Evolutionary conservation across 2,888 invertebrate species (phyloP).

Genomic region (Tiliacea aurago): DNA sequence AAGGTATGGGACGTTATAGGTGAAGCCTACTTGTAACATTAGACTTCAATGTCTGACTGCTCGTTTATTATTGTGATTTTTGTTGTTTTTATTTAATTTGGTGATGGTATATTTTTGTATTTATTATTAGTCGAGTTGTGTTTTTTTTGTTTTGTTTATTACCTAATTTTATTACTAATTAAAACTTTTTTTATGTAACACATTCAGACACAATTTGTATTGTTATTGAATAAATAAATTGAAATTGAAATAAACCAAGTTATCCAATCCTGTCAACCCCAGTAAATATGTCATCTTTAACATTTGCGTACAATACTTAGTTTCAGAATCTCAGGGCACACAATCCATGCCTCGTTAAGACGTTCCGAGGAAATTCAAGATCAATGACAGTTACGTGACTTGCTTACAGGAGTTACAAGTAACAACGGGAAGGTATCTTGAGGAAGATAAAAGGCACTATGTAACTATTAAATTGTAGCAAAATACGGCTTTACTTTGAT

Average conservation of each 20-base stretch:
- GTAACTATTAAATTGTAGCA: conserved; percentile 15
- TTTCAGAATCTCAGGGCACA: conserved; percentile 29
- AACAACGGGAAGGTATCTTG: conserved; percentile 31
- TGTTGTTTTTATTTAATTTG: too few relatives aligned
- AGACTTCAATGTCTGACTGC: too few relatives aligned
- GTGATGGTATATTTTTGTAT: too few relatives aligned
- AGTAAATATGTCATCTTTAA: not conserved
- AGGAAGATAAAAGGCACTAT: not conserved
- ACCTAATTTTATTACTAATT: too few relatives aligned
- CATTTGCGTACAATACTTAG: conserved; percentile 40
- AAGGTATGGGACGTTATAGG: too few relatives aligned
- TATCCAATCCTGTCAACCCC: not conserved
- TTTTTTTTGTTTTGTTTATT: too few relatives aligned
- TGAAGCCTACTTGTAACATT: too few relatives aligned
- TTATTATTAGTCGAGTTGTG: too few relatives aligned
- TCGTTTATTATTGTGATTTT: too few relatives aligned
- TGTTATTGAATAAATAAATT: too few relatives aligned
- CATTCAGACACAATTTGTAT: too few relatives aligned
- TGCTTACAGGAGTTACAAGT: conserved; percentile 17
- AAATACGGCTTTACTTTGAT: conserved; percentile 15
- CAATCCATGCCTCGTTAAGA: conserved; percentile 56
- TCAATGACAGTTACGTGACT: conserved; percentile 59
- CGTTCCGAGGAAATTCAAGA: conserved; percentile 50
- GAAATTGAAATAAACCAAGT: not conserved
- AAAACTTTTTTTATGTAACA: too few relatives aligned